Base-by-base conservation (phyloP, 2,797 vertebrate species). In the Rhabdomys pumilio region DNA sequence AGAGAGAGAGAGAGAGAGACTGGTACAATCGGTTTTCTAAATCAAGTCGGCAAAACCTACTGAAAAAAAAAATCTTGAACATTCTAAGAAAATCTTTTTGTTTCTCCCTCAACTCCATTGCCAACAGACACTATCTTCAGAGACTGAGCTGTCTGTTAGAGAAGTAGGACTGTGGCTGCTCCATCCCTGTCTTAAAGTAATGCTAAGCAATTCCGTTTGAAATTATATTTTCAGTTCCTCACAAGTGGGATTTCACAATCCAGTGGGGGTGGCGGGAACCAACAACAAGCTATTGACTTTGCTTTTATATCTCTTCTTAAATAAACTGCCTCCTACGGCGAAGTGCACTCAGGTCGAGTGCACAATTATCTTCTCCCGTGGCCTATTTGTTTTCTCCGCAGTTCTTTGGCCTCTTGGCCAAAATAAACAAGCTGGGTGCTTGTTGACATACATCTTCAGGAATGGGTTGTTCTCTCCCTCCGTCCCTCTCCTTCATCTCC, bases 191-290 rank as follows among this genome's bases (percentile, higher is more conserved):
- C 92, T 81, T 94, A 96, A 26, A 53, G 94, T 95, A 88, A 82
- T 93, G 94, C 97, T 96, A 97, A 98, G 97, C 92, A 93, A 98
- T 98, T 98, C 98, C 85, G 97, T 98, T 98, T 98, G 97, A 98
- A 98, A 97, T 96, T 96, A 97, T 96, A 97, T 98, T 99, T 98
- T 99, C 98, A 98, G 98, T 99, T 99, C 99, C 98, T 98, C 96
- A 97, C 65, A 96, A 97, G 82, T 83, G 86, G 84, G 84, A 98
- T 99, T 99, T 98, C 98, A 98, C 98, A 99, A 98, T 69, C 34
- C n/a, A 92, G 93, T 59, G 44, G 65, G 61, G 65, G n/a, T 19
- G 19, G 61, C 38, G 29, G 47, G 10, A 2, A 79, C 22, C 73
- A 89, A 89, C 75, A 96, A 94, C 82, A 97, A 97, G 96, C 97